phyloP scores from a whole-genome alignment of 1,140 invertebrate genomes.

The Cyclina sinensis region DNA sequence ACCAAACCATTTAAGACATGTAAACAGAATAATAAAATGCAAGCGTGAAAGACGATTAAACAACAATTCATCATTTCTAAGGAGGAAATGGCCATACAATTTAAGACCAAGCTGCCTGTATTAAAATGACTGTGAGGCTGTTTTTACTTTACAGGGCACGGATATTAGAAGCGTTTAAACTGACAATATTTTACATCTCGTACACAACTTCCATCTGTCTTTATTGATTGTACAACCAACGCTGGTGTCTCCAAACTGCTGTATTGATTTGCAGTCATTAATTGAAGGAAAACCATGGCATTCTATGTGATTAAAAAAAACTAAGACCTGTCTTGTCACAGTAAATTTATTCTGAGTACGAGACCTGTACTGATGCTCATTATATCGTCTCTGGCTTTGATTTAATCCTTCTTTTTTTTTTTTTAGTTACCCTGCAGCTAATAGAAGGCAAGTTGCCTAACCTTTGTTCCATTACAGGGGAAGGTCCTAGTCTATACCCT shows the following conservation, averaged over 20 bases:
- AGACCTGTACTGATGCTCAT: no score
- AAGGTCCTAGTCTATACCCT: no score
- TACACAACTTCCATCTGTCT: background rate
- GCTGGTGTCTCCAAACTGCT: background rate
- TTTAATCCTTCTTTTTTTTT: no score
- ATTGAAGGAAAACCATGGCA: background rate
- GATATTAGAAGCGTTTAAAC: slow-evolving; percentile 18
- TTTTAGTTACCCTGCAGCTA: no score
- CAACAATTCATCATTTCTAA: background rate
- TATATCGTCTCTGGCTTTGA: no score
- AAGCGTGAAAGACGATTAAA: background rate
- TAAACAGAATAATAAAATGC: background rate
- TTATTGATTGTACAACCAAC: background rate
- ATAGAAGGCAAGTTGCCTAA: no score
- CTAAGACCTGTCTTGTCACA: no score
- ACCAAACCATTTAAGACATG: background rate
- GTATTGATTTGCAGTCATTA: background rate
- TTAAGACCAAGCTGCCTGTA: background rate
- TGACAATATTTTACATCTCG: background rate
- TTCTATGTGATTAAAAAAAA: background rate
- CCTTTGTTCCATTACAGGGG: no score
- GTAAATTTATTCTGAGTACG: no score
- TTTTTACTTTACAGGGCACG: background rate
- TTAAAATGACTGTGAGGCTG: background rate
- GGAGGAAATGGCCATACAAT: background rate